phyloP scores from a whole-genome alignment of 2,113 vertebrate species.

The Sceloporus tristichus region DNA sequence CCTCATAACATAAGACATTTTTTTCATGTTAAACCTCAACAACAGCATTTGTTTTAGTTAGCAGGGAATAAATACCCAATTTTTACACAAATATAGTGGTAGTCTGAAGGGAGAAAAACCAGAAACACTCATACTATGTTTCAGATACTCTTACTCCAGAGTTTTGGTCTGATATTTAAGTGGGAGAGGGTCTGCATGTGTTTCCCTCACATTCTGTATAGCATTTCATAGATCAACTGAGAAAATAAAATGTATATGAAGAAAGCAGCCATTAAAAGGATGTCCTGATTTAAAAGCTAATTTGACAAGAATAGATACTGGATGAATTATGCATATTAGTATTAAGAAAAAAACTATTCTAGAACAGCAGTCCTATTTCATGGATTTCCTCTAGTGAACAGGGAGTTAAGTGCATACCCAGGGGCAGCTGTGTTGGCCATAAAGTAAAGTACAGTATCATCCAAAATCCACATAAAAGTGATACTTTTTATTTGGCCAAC shows the following conservation, averaged over 20 bases:
- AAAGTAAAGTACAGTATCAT: too few relatives aligned
- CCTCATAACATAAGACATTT: neutral
- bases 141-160: neutral
- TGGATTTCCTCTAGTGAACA: neutral
- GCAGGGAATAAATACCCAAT: neutral
- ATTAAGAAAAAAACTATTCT: neutral
- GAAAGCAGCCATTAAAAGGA: neutral
- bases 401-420: too few relatives aligned
- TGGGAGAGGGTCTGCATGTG: neutral
- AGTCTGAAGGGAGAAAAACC: neutral
- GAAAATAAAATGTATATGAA: neutral
- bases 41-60: neutral
- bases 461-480: too few relatives aligned
- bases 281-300: neutral
- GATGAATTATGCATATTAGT: neutral
- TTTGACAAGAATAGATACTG: neutral
- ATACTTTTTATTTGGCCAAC: too few relatives aligned
- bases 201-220: neutral
- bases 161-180: neutral
- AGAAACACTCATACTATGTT: neutral
- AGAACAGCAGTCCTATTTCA: neutral
- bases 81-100: neutral
- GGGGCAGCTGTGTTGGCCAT: too few relatives aligned
- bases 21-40: neutral
- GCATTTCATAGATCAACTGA: neutral